Evolutionary conservation across 1,140 invertebrate genomes (phyloP).

Genomic region (Nilaparvata lugens): DNA sequence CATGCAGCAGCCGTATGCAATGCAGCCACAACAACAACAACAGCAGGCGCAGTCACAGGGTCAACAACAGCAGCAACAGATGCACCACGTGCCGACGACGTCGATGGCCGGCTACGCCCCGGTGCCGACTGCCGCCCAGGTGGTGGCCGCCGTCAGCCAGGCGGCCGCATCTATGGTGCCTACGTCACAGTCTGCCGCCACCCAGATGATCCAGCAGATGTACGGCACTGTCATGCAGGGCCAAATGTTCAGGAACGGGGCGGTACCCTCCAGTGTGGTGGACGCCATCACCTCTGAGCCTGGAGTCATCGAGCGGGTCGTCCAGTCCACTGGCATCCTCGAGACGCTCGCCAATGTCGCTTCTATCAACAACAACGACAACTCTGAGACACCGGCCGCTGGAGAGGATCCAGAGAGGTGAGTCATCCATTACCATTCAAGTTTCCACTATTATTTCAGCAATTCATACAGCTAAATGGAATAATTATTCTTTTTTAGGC

Average conservation of each 20-base stretch:
- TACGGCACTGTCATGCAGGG: background rate
- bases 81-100: constrained; percentile 6
- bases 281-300: constrained; percentile 16
- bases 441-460: too few relatives aligned
- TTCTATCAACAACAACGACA: constrained; percentile 24
- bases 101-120: background rate
- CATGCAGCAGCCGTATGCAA: constrained; percentile 19
- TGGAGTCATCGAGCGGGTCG: constrained; percentile 11
- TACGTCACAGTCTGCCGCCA: background rate
- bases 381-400: constrained; percentile 36
- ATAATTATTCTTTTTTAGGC: too few relatives aligned
- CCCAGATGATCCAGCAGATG: background rate
- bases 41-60: constrained; percentile 32
- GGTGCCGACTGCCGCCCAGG: background rate
- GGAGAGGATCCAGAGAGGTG: constrained; percentile 44
- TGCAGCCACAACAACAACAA: background rate
- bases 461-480: too few relatives aligned
- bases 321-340: constrained; percentile 34
- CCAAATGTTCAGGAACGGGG: background rate
- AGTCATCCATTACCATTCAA: background rate
- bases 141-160: background rate
- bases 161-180: background rate
- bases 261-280: constrained; percentile 20
- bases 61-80: constrained; percentile 33
- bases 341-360: constrained; percentile 40